phyloP scores from a whole-genome alignment of 2,888 invertebrate species.

The Apodemia mormo region DNA sequence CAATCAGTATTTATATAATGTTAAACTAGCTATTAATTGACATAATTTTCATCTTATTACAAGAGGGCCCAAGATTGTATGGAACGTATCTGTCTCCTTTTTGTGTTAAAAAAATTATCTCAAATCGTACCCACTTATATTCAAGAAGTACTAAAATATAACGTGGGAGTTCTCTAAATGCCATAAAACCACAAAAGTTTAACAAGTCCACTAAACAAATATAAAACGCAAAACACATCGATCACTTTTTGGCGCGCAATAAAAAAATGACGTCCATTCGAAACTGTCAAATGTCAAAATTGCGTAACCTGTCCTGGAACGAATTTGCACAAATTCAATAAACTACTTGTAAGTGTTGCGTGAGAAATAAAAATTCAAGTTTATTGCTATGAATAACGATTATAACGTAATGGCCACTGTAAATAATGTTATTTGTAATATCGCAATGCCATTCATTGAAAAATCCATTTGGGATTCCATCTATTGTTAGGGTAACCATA shows the following conservation, averaged over 20 bases:
- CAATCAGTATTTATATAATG: no score
- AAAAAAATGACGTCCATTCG: conserved; percentile 44
- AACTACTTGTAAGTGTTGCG: conserved; percentile 50
- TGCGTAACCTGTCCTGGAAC: conserved; percentile 55
- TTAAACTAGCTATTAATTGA: no score
- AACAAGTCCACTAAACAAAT: conserved; percentile 59
- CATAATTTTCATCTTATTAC: no score
- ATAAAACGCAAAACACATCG: conserved; percentile 72
- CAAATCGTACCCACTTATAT: neutral
- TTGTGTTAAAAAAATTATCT: neutral
- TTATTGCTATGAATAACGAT: conserved; percentile 60
- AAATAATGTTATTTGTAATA: conserved; percentile 70
- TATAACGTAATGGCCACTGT: conserved; percentile 67
- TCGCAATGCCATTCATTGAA: conserved; percentile 48
- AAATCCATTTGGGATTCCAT: neutral
- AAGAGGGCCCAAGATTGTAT: no score
- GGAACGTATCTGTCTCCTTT: no score
- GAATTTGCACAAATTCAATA: conserved; percentile 46
- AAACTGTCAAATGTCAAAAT: conserved; percentile 46
- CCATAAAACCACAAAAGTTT: conserved; percentile 46
- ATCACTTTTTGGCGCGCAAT: conserved; percentile 54
- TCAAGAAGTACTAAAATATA: conserved; percentile 31
- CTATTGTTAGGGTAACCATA: conserved; percentile 26
- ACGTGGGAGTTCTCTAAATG: conserved; percentile 66
- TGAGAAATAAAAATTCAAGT: conserved; percentile 54